Evolutionary conservation across 2,797 vertebrate genomes (phyloP), one percentile per base, ranked within the genome.

Genomic region (Leptodactylus fallax): DNA sequence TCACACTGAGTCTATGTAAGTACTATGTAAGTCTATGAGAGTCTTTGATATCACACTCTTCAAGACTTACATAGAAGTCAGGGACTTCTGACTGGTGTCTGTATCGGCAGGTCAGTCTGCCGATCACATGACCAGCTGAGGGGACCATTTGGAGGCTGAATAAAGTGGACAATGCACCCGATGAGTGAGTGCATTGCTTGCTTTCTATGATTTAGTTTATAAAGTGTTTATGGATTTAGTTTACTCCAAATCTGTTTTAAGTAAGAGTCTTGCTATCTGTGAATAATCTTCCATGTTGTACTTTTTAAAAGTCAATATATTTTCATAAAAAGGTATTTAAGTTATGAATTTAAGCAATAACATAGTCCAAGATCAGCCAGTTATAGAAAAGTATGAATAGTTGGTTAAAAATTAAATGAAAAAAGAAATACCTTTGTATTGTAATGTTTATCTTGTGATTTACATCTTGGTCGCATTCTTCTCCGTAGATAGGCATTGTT

Each of bases 401-500:
- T 45, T 55, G 49, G 77, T 65, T 56, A 4, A 1, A 36, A 36
- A 36, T 36, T 1, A 36, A 36, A 36, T 36, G 45, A 49, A 72
- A 56, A 53, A 49, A 53, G n/a, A 77, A 77, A 77, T 1, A 65
- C 81, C 89, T 87, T 76, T 27, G 82, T 81, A 85, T 67, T 86
- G 89, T 91, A 88, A 72, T 89, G 85, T 87, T 90, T 89, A 12
- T 80, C 90, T 71, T 92, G 78, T 87, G 78, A 72, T 85, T 85
- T 87, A 83, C 87, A 85, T 90, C 79, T 85, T 90, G 49, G 74
- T 79, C 90, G 0, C 21, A 90, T 91, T 92, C 21, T 91, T 91
- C 90, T 90, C 88, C 90, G 8, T 77, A 91, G 90, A 74, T 45
- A 36, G 6, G 0, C 90, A 90, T 85, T 90, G 67, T 90, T 92